Percentiles rank a stretch among this genome's conserved stretches.
phyloP scores from a whole-genome alignment of 2,113 vertebrate genomes.

The Opisthocomus hoazin region DNA sequence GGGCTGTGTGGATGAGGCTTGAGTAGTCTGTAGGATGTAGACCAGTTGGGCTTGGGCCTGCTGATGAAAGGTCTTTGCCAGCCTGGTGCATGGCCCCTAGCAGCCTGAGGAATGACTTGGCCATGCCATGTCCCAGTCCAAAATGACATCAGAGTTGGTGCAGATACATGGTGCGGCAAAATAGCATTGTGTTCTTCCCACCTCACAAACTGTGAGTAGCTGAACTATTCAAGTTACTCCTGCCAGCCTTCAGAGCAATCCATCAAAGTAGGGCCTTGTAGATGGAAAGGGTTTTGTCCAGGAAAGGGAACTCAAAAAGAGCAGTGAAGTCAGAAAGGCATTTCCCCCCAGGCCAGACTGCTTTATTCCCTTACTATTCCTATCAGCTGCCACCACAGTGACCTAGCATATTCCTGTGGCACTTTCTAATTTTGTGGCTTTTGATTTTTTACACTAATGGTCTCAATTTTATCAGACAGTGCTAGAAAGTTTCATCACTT shows the following conservation, averaged over 20 bases:
- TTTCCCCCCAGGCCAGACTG: not conserved
- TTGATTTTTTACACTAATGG: not conserved
- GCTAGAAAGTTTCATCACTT: not conserved
- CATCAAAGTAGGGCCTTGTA: not conserved
- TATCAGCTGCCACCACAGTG: not conserved
- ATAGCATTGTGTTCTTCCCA: not conserved
- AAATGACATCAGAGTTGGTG: not conserved
- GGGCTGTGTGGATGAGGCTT: not conserved
- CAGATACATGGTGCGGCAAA: accelerated
- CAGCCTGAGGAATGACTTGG: not conserved
- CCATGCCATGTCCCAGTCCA: not conserved
- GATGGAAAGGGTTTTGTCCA: not conserved
- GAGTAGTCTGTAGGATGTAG: not conserved
- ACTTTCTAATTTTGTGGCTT: not conserved
- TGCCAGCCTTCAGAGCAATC: not conserved
- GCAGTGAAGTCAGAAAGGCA: not conserved
- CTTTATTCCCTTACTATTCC: not conserved
- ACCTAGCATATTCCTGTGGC: not conserved
- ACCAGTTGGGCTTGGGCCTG: not conserved
- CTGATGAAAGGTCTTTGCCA: not conserved
- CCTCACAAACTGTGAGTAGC: not conserved
- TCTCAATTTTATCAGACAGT: not conserved
- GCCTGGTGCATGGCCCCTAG: not conserved
- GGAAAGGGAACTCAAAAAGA: not conserved
- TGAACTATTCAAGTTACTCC: not conserved